Conservation (phyloP, 2,888 invertebrate species). For the Melinaea menophilus region DNA sequence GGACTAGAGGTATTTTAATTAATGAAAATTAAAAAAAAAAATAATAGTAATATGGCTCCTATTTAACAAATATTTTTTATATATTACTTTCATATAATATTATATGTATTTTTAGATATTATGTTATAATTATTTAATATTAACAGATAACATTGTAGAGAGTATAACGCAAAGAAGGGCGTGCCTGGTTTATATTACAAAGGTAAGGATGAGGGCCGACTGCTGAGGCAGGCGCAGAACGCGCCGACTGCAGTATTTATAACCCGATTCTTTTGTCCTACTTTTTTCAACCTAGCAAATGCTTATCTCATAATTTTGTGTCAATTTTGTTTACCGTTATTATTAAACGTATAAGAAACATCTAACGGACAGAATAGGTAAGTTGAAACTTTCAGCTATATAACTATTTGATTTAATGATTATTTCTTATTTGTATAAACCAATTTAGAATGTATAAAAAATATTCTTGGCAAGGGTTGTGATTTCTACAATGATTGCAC, state of each 20-base stretch:
- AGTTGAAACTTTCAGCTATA: background rate
- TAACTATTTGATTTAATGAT: too few species aligned
- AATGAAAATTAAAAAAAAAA: too few species aligned
- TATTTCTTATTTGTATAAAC: too few species aligned
- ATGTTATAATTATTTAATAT: too few species aligned
- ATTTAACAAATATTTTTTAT: too few species aligned
- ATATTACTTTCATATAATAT: too few species aligned
- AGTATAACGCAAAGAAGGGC: constrained; percentile 5
- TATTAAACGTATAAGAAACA: background rate
- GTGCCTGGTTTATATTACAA: constrained; percentile 7
- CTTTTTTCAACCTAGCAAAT: constrained; percentile 3
- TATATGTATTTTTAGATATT: too few species aligned
- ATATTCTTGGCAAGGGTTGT: too few species aligned
- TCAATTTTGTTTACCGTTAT: background rate
- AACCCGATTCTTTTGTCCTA: constrained; percentile 8
- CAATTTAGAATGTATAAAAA: too few species aligned
- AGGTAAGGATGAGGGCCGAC: constrained; percentile 4
- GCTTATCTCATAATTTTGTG: constrained; percentile 3
- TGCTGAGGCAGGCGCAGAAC: constrained; percentile 7
- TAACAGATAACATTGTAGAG: background rate
- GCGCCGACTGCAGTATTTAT: constrained; percentile 7
- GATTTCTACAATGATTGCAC: too few species aligned
- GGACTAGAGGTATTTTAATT: too few species aligned
- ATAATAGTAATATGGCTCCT: too few species aligned
- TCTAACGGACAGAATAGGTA: background rate